A percentile compares a stretch with the other conserved stretches of the same genome.
These are phyloP conservation scores for Pandemis heparana DNA, from an alignment of 2,888 invertebrate species.

Conservation along the genomic window DNA sequence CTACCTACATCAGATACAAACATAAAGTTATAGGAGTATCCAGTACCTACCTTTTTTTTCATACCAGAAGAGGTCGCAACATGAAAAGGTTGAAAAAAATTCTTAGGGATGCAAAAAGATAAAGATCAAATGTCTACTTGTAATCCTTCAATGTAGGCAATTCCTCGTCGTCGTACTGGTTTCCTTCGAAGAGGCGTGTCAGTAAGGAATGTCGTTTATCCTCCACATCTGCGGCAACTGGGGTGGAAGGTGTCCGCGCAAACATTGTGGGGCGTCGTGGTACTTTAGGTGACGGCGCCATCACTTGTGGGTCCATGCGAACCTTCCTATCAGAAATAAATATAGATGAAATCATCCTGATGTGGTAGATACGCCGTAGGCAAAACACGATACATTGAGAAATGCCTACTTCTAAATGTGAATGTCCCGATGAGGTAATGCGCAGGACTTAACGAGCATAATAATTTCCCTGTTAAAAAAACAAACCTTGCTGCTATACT, in stretches of 20 bases:
- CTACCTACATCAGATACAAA: too few species aligned
- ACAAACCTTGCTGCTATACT: neutral
- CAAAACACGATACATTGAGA: too few species aligned
- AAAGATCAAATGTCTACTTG: constrained; percentile 52
- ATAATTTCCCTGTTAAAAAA: neutral
- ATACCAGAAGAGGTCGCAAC: too few species aligned
- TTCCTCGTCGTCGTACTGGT: constrained; percentile 46
- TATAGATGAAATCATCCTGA: too few species aligned
- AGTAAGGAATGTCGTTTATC: constrained; percentile 58
- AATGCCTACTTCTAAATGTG: too few species aligned
- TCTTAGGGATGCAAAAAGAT: neutral
- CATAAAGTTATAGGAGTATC: too few species aligned
- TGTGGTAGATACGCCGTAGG: too few species aligned
- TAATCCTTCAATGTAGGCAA: constrained; percentile 70
- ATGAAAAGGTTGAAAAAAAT: too few species aligned
- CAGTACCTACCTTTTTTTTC: too few species aligned
- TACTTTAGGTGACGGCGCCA: constrained; percentile 41
- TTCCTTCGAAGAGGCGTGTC: constrained; percentile 58
- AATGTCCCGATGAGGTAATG: too few species aligned
- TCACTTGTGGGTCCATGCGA: constrained; percentile 55
- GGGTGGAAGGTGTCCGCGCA: constrained; percentile 35
- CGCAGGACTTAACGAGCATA: too few species aligned
- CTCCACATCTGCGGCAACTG: constrained; percentile 47
- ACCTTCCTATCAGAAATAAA: constrained; percentile 55
- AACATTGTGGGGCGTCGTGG: constrained; percentile 55